phyloP scores from a whole-genome alignment of 2,888 invertebrate genomes.

The Coleophora deauratella region DNA sequence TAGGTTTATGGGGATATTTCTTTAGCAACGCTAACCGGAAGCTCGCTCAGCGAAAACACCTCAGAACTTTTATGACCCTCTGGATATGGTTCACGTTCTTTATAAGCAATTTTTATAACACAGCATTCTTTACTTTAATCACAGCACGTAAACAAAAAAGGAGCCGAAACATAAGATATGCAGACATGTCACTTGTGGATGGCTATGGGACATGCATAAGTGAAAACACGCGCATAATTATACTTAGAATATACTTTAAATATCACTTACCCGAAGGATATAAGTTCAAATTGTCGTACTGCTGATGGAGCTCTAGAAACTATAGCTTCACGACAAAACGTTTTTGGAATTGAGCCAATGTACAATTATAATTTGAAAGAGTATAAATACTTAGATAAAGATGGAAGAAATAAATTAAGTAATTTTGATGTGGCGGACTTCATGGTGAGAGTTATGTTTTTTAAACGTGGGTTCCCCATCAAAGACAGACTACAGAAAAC shows the following conservation, averaged over 20 bases:
- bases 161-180: background rate
- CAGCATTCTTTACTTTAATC: background rate
- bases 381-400: background rate
- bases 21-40: background rate
- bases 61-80: background rate
- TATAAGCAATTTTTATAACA: slow-evolving; percentile 1
- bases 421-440: background rate
- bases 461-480: background rate
- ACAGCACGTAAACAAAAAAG: background rate
- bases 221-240: background rate
- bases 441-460: background rate
- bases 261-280: background rate
- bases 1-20: background rate
- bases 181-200: background rate
- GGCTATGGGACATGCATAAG: background rate
- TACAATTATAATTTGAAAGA: background rate
- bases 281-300: background rate
- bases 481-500: background rate
- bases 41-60: background rate
- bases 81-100: background rate
- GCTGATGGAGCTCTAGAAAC: background rate
- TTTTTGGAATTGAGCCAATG: background rate
- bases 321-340: background rate
- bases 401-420: background rate
- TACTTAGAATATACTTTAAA: background rate